Percentiles rank a stretch among this genome's conserved stretches.
Conservation (phyloP, 2,113 vertebrate species). For the Glaucidium brasilianum region DNA sequence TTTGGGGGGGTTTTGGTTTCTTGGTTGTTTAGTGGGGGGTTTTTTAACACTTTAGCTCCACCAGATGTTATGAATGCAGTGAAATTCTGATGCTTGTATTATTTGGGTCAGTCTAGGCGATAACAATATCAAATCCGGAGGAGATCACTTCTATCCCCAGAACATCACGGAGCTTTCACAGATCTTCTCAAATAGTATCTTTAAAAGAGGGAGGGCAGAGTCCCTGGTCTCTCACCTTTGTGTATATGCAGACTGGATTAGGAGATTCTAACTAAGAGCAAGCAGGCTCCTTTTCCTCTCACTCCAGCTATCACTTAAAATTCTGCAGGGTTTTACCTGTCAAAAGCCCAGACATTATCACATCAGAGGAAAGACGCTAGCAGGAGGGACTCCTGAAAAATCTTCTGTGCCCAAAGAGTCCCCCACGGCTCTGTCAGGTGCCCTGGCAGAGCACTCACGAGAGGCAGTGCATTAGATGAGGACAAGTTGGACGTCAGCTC, state of each 20-base stretch:
- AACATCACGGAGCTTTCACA: neutral
- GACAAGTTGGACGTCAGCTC: accelerated
- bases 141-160: neutral
- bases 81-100: neutral
- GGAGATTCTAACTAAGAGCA: neutral
- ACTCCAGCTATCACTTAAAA: neutral
- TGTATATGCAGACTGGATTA: neutral
- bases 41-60: neutral
- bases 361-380: neutral
- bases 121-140: neutral
- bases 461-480: neutral
- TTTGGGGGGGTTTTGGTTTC: neutral
- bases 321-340: neutral
- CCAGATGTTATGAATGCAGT: neutral
- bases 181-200: neutral
- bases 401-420: neutral
- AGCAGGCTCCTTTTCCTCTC: neutral
- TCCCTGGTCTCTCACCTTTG: neutral
- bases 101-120: neutral
- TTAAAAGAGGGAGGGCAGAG: neutral
- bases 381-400: neutral
- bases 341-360: neutral
- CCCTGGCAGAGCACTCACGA: accelerated
- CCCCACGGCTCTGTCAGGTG: accelerated
- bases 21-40: too few species aligned